Base-by-base conservation (phyloP, 2,113 vertebrate genomes). In the Amia ocellicauda region DNA sequence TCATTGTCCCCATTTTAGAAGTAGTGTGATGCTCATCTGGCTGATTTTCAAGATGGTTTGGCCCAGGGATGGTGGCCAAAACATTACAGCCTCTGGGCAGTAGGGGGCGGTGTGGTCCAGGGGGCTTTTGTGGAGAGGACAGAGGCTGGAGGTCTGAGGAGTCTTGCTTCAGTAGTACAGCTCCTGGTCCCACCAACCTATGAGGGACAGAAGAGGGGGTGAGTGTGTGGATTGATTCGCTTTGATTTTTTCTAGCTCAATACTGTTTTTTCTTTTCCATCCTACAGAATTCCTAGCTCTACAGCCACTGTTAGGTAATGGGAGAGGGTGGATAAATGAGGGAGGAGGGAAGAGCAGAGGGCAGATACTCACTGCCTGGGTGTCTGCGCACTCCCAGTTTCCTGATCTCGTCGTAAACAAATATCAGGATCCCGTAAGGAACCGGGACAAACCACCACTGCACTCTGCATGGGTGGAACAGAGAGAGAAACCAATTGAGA, bases 131-230 rank as follows among this genome's bases (percentile, higher is more conserved):
- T 20, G 31, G 57, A 26, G 43, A 47, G 19, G 24, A 4, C 31
- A 7, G 31, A 31, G 66, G 47, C 54, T n/a, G n/a, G n/a, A n/a
- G n/a, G n/a, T n/a, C n/a, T 16, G 58, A 28, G 2, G n/a, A 47
- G 55, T 53, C 28, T 56, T 42, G 27, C 51, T 58, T 85, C 74
- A 94, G 67, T 93, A 93, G 73, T 94, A 93, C 60, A 93, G 82
- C 61, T 94, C 90, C 74, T 90, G 79, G 81, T 94, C 90, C 88
- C 88, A 93, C 92, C 91, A 93, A 69, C 91, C 92, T 93, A n/a
- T n/a, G 73, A 22, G 50, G 20, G 41, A 54, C 20, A 22, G 55
- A 40, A 66, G 63, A 19, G 60, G 47, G 52, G 61, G 43, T 40
- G n/a, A 29, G 58, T n/a, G 10, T 42, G 41, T 17, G 19, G 3